phyloP scores from a whole-genome alignment of 2,797 vertebrate species.

The Monodelphis domestica region DNA sequence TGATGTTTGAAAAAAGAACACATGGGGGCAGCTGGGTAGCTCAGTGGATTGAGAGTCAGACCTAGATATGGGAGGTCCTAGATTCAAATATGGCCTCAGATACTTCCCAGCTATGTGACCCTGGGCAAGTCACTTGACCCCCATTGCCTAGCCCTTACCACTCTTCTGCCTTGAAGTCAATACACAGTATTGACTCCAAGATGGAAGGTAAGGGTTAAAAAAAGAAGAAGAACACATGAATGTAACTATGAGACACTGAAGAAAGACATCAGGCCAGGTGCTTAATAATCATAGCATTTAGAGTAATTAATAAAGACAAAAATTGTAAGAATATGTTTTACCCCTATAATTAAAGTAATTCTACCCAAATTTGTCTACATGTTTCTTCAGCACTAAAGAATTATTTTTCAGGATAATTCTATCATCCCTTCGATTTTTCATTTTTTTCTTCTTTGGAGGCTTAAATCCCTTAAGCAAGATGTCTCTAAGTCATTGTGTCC shows the following conservation, averaged over 20 bases:
- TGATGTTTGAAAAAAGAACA: neutral
- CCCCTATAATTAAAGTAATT: neutral
- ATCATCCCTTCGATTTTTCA: neutral
- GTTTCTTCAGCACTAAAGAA: neutral
- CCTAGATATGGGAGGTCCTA: no score
- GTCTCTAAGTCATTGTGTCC: no score
- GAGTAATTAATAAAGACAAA: neutral
- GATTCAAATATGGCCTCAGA: no score
- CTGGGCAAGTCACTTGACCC: no score
- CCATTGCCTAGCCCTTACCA: no score
- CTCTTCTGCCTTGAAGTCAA: no score
- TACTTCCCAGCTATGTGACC: no score
- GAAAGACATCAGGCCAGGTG: neutral
- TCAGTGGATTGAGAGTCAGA: no score
- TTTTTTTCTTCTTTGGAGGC: neutral
- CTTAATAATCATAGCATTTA: neutral
- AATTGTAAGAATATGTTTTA: neutral
- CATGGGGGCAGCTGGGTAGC: no score
- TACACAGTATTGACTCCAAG: no score
- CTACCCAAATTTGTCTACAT: neutral
- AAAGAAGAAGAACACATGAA: neutral
- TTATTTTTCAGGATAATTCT: neutral
- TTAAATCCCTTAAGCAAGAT: neutral
- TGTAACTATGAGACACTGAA: neutral
- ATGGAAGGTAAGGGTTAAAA: no score